Conservation (phyloP, 2,113 vertebrate species). For the Ptychochromis oligacanthus region DNA sequence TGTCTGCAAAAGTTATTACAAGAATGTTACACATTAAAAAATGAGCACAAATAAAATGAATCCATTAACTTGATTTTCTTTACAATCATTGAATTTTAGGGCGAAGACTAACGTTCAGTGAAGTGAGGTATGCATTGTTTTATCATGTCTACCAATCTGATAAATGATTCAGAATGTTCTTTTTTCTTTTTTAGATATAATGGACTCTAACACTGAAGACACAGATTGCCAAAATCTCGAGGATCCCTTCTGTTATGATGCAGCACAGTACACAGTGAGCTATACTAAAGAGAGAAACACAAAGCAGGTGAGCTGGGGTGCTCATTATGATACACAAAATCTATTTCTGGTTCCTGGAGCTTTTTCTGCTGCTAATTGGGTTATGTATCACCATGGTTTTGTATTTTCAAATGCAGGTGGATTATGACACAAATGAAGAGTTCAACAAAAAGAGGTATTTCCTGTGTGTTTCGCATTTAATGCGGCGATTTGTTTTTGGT, state of each 20-base stretch:
- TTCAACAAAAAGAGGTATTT: slow-evolving; percentile 62
- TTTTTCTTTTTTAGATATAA: slow-evolving; percentile 74
- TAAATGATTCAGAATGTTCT: not conserved
- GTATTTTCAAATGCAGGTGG: slow-evolving; percentile 39
- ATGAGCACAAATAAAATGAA: not conserved
- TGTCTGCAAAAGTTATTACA: not conserved
- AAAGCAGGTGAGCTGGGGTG: slow-evolving; percentile 50
- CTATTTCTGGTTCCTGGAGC: not conserved
- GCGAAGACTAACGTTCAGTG: rapidly evolving
- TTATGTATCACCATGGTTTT: not conserved
- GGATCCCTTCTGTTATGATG: slow-evolving; percentile 72
- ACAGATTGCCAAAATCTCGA: slow-evolving; percentile 71
- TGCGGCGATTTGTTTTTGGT: not conserved
- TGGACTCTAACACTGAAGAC: slow-evolving; percentile 87
- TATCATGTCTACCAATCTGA: not conserved
- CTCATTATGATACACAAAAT: not conserved
- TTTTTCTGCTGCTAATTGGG: not conserved
- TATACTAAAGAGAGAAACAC: slow-evolving; percentile 81
- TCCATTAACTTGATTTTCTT: not conserved
- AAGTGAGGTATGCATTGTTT: not conserved
- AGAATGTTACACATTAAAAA: not conserved
- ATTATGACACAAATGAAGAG: slow-evolving; percentile 62
- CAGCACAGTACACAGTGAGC: slow-evolving; percentile 80
- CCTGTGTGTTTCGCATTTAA: not conserved
- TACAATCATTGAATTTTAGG: not conserved